Conservation (phyloP, 2,113 vertebrate genomes). For the Eleginops maclovinus region DNA sequence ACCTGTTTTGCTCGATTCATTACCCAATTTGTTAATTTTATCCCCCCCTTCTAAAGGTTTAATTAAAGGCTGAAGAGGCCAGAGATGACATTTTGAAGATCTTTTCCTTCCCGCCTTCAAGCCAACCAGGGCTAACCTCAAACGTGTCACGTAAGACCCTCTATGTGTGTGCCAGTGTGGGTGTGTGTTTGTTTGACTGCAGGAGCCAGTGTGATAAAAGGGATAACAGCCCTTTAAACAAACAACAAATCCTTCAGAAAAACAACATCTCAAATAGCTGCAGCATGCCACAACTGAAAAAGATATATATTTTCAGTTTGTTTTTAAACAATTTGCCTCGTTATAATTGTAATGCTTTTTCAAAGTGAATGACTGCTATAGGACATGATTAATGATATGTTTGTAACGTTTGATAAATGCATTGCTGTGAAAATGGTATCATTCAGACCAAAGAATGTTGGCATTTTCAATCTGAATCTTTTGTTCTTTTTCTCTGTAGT, state of each 20-base stretch:
- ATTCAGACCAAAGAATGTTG: slow-evolving; percentile 28
- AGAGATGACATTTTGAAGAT: slow-evolving; percentile 83
- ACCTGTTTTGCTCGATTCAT: slow-evolving; percentile 87
- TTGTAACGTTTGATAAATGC: slow-evolving; percentile 4
- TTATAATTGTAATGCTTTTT: slow-evolving; percentile 17
- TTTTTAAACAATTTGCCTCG: slow-evolving; percentile 1
- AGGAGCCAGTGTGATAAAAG: neutral
- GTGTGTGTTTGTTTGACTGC: neutral
- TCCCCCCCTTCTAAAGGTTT: slow-evolving; percentile 81
- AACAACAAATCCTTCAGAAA: slow-evolving; percentile 12
- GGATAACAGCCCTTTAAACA: neutral
- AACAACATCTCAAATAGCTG: neutral
- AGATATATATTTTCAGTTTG: neutral
- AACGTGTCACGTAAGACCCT: slow-evolving; percentile 46
- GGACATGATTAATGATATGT: slow-evolving; percentile 26
- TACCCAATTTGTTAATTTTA: slow-evolving; percentile 87
- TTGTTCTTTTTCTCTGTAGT: slow-evolving; percentile 1
- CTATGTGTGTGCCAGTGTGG: slow-evolving; percentile 15
- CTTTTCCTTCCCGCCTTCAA: slow-evolving; percentile 70
- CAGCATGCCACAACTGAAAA: neutral
- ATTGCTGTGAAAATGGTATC: slow-evolving; percentile 12
- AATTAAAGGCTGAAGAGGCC: slow-evolving; percentile 84
- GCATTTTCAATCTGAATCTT: slow-evolving; percentile 24
- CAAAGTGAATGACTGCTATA: slow-evolving; percentile 43
- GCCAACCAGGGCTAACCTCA: slow-evolving; percentile 61